phyloP scores from a whole-genome alignment of 2,888 invertebrate genomes.

The Diaprepes abbreviatus region DNA sequence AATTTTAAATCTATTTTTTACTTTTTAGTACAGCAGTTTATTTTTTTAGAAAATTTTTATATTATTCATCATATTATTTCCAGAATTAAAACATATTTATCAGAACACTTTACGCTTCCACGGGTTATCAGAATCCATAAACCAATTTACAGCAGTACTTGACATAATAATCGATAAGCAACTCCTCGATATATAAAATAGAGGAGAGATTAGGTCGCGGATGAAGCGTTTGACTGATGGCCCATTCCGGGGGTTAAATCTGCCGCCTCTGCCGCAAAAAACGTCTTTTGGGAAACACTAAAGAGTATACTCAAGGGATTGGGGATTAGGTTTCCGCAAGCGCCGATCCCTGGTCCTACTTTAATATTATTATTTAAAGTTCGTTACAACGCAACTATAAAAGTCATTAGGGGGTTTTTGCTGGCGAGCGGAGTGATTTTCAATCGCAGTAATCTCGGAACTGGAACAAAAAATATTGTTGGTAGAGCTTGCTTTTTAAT shows the following conservation, averaged over 20 bases:
- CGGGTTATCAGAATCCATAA: constrained; percentile 8
- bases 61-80: too few relatives aligned
- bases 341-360: constrained; percentile 12
- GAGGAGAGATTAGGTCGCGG: constrained; percentile 50
- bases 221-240: constrained; percentile 53
- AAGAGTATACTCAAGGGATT: constrained; percentile 52
- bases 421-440: too few relatives aligned
- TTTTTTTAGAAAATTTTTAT: too few relatives aligned
- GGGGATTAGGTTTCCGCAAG: constrained; percentile 47
- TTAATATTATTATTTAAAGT: constrained; percentile 26
- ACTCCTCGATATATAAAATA: constrained; percentile 50
- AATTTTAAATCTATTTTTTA: too few relatives aligned
- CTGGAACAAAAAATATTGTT: too few relatives aligned
- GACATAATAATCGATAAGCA: constrained; percentile 35
- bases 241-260: constrained; percentile 50
- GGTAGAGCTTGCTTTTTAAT: background rate
- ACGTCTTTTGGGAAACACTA: constrained; percentile 52
- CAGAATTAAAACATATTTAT: background rate
- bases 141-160: constrained; percentile 24
- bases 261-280: constrained; percentile 50
- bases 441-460: too few relatives aligned
- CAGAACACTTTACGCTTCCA: background rate
- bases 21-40: too few relatives aligned
- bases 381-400: too few relatives aligned
- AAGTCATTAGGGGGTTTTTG: too few relatives aligned